phyloP scores from a whole-genome alignment of 2,797 vertebrate species.

The Crocidura indochinensis region DNA sequence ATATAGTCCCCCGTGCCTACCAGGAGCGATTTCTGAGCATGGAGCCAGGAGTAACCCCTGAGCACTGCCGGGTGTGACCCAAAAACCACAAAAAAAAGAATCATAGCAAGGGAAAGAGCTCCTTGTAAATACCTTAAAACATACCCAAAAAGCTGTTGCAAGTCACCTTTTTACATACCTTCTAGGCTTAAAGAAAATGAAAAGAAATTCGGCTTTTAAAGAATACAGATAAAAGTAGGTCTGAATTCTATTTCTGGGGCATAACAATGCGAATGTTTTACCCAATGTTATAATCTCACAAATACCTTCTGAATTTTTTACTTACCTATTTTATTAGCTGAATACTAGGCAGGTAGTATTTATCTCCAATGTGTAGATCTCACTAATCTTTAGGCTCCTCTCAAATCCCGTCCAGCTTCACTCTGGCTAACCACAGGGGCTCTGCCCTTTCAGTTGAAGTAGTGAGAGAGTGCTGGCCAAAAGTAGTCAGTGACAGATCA shows the following conservation, averaged over 20 bases:
- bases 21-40: too few relatives aligned
- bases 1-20: too few relatives aligned
- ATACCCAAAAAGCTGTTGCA: not conserved
- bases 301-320: constrained; percentile 1
- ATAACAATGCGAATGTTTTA: not conserved
- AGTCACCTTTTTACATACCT: not conserved
- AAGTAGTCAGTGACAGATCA: not conserved
- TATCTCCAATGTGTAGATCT: not conserved
- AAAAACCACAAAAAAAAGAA: too few relatives aligned
- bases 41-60: too few relatives aligned
- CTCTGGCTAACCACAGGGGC: not conserved
- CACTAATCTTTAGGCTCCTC: not conserved
- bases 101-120: not conserved
- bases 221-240: not conserved
- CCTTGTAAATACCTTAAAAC: not conserved
- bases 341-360: constrained; percentile 12
- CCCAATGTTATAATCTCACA: not conserved
- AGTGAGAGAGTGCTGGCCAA: not conserved
- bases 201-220: not conserved
- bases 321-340: constrained; percentile 22
- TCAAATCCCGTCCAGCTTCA: not conserved
- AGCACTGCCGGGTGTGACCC: too few relatives aligned
- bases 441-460: not conserved
- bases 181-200: constrained; percentile 10
- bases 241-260: constrained; percentile 1